A percentile compares a stretch with the other conserved stretches of the same genome.
Conservation (phyloP, 2,888 invertebrate species). For the Eristalinus sepulchralis region DNA sequence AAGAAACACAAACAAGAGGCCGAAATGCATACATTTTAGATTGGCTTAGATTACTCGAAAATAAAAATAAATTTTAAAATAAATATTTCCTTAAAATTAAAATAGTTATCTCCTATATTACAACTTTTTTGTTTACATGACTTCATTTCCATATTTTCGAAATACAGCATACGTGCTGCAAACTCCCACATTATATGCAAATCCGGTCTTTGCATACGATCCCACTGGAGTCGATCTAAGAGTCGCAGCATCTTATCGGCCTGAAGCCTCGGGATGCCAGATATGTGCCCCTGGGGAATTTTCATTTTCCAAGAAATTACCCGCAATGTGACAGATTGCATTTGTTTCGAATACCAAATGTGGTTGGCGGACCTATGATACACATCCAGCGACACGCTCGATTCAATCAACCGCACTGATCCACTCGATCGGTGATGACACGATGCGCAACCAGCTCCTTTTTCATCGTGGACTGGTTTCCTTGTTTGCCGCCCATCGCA, state of each 20-base stretch:
- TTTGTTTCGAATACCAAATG: constrained; percentile 45
- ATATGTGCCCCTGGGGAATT: constrained; percentile 26
- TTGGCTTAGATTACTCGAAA: no score
- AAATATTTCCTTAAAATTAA: no score
- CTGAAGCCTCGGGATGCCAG: background rate
- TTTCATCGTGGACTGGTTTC: background rate
- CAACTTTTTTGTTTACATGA: background rate
- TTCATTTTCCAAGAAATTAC: constrained; percentile 43
- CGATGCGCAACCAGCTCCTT: background rate
- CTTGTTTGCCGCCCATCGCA: background rate
- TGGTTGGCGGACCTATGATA: constrained; percentile 9
- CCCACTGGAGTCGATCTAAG: background rate
- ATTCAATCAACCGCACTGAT: constrained; percentile 35
- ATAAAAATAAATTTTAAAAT: no score
- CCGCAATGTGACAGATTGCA: constrained; percentile 52
- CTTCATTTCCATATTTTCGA: background rate
- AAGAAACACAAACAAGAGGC: no score
- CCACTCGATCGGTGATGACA: constrained; percentile 27
- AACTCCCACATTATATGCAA: background rate
- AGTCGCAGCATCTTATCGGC: background rate
- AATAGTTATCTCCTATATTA: no score
- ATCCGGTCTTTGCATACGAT: background rate
- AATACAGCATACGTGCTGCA: background rate
- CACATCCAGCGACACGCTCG: constrained; percentile 5
- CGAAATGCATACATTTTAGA: no score